These are phyloP conservation scores for Ardeotis arabs DNA, from an alignment of 2,113 vertebrate genomes.

Conservation along the genomic window DNA sequence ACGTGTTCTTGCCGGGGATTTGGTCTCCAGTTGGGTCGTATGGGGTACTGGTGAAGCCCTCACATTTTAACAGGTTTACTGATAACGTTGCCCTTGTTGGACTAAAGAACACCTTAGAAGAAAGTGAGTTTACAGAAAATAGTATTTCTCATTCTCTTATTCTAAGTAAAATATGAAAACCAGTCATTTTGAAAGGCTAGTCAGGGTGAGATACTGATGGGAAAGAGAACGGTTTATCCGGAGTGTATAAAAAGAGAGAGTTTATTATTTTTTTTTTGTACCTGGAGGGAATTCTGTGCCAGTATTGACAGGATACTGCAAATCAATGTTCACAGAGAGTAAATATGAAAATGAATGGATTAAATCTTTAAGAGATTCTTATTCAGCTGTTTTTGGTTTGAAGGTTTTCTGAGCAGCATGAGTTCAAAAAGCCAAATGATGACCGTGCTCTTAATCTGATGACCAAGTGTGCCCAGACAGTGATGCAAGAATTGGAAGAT, in stretches of 20 bases:
- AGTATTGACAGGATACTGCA: not conserved
- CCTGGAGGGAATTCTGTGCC: not conserved
- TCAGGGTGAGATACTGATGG: not conserved
- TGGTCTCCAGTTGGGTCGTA: not conserved
- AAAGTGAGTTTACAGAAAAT: not conserved
- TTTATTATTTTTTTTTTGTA: not conserved
- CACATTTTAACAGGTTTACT: not conserved
- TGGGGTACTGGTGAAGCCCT: not conserved
- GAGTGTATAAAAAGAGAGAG: accelerated
- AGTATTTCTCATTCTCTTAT: not conserved
- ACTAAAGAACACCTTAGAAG: not conserved
- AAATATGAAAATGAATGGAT: not conserved
- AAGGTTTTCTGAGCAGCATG: constrained; percentile 93
- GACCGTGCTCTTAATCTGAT: constrained; percentile 88
- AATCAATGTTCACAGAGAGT: not conserved
- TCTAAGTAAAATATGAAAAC: not conserved
- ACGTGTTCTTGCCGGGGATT: not conserved
- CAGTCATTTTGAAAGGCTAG: not conserved
- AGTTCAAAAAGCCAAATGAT: constrained; percentile 92
- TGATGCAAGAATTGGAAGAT: constrained; percentile 93
- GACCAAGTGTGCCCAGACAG: constrained; percentile 87
- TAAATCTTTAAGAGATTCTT: not conserved
- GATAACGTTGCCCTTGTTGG: not conserved
- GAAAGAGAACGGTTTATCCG: not conserved
- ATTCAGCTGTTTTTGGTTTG: not conserved